These are phyloP conservation scores for Blera fallax DNA, from an alignment of 2,888 invertebrate species.

Conservation along the genomic window DNA sequence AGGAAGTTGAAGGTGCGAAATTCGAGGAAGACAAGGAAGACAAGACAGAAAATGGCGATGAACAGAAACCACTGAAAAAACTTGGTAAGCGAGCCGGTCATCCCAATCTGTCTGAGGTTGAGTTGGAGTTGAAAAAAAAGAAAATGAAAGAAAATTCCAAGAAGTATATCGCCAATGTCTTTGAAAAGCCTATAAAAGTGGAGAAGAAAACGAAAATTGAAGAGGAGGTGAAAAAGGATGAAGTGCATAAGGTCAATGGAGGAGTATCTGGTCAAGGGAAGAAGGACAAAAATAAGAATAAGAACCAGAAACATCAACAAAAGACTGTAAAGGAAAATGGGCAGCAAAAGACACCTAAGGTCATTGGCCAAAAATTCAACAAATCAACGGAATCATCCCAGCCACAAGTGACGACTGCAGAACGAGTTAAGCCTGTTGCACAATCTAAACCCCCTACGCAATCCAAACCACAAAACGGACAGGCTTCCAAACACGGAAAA, in stretches of 20 bases:
- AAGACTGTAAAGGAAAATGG: not conserved
- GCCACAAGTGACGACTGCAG: not conserved
- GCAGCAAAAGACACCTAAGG: not conserved
- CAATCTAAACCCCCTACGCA: not conserved
- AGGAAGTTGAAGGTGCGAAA: conserved; percentile 75
- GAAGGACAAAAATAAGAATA: conserved; percentile 8
- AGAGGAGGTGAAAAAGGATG: not conserved
- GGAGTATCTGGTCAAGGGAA: not conserved
- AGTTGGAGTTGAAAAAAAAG: conserved; percentile 78
- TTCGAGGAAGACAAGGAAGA: conserved; percentile 72
- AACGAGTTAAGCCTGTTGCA: not conserved
- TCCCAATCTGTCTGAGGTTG: conserved; percentile 77
- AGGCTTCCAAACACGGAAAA: not conserved
- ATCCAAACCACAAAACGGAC: not conserved
- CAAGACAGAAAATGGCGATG: conserved; percentile 65
- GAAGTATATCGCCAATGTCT: conserved; percentile 80
- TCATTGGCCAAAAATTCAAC: not conserved
- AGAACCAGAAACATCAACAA: conserved; percentile 31
- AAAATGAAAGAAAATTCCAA: conserved; percentile 77
- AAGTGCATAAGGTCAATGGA: not conserved
- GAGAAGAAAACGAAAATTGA: conserved; percentile 73
- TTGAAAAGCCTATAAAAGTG: conserved; percentile 79
- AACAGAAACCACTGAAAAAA: conserved; percentile 65
- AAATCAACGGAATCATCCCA: not conserved
- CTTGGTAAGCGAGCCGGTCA: conserved; percentile 79